These are phyloP conservation scores for Agrochola macilenta DNA, from an alignment of 2,888 invertebrate species.

Conservation along the genomic window DNA sequence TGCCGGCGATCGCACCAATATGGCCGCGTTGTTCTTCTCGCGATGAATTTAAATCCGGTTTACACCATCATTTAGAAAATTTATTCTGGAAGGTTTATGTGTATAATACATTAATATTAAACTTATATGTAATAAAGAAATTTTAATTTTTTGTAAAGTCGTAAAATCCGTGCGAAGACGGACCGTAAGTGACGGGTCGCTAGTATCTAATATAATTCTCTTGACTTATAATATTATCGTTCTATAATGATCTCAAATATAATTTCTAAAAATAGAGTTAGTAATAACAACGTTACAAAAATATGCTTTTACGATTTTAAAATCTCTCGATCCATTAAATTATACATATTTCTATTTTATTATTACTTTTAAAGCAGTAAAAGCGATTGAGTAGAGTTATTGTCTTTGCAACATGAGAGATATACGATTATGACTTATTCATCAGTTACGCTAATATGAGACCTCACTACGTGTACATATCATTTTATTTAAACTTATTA, in stretches of 20 bases:
- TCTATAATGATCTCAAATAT: conserved; percentile 30
- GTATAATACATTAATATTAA: neutral
- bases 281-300: conserved; percentile 23
- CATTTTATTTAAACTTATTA: conserved; percentile 14
- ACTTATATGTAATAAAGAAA: too few relatives aligned
- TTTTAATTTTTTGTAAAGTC: neutral
- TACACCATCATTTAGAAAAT: neutral
- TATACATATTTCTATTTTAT: neutral
- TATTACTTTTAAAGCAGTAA: conserved; percentile 22
- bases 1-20: neutral
- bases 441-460: neutral
- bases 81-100: neutral
- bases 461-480: conserved; percentile 7
- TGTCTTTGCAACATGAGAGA: conserved; percentile 7
- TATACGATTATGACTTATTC: conserved; percentile 19
- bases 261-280: conserved; percentile 25
- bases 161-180: too few relatives aligned
- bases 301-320: conserved; percentile 12
- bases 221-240: conserved; percentile 15
- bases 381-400: conserved; percentile 22
- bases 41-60: neutral
- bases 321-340: neutral
- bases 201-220: conserved; percentile 18
- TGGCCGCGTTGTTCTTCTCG: too few relatives aligned
- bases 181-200: neutral